These are phyloP conservation scores for Dendrocopos noguchii DNA, from an alignment of 2,113 vertebrate genomes.

Conservation along the genomic window DNA sequence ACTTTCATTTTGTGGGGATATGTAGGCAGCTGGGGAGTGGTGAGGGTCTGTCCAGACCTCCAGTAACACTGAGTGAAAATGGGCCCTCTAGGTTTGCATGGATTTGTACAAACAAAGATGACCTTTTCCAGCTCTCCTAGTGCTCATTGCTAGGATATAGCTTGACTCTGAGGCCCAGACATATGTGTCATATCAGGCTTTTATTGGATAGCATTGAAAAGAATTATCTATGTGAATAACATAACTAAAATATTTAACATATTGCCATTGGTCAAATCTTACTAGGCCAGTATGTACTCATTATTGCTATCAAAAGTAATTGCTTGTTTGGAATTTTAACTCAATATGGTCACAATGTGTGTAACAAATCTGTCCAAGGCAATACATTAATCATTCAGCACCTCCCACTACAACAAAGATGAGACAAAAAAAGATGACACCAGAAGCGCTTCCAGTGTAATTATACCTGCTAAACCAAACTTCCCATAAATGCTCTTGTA, in stretches of 20 bases:
- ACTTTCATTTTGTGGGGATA: background rate
- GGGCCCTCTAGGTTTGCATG: background rate
- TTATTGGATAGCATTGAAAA: background rate
- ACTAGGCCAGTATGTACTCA: background rate
- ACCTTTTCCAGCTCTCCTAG: background rate
- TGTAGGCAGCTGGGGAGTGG: background rate
- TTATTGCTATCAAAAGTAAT: background rate
- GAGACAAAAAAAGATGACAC: background rate
- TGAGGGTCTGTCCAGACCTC: background rate
- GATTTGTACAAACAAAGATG: background rate
- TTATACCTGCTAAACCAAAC: background rate
- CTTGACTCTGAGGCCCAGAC: background rate
- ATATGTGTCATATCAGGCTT: background rate
- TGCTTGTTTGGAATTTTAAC: background rate
- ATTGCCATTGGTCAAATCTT: background rate
- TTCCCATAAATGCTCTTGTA: background rate
- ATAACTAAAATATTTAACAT: background rate
- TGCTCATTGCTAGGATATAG: background rate
- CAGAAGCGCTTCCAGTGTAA: background rate
- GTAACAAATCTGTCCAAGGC: background rate
- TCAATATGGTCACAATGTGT: background rate
- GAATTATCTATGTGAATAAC: background rate
- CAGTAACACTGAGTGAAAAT: background rate
- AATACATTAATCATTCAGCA: background rate
- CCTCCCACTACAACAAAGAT: background rate